Evolutionary conservation across 2,797 vertebrate species (phyloP), one percentile per base, ranked within the genome.

Genomic region (Ptychadena robeensis): DNA sequence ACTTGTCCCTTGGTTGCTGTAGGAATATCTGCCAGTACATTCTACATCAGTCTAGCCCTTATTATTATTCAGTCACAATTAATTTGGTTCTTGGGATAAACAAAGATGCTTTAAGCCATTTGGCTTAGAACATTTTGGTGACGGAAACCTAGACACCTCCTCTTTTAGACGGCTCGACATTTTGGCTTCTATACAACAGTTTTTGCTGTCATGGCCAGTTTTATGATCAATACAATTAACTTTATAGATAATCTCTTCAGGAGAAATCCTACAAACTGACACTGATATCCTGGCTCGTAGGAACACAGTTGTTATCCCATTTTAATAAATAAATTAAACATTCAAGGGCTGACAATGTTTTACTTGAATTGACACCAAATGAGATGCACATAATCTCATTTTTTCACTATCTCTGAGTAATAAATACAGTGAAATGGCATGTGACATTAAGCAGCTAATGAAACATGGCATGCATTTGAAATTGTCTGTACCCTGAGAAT

Each of bases 381-480:
- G 37, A 81, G 37, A 76, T 70, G 73, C 25, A 44, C 28, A 76
- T 48, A 76, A 75, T 75, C 7, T 18, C 34, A 75, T 69, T 75
- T 75, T 57, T 75, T 67, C 27, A 69, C 35, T 37, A 31, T 68
- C 53, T 69, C 9, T 35, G 59, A 44, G 30, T 75, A 82, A 76
- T 73, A 61, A 81, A 73, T 53, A 73, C 37, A 65, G 15, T 48
- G 9, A 66, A 73, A 65, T 76, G 65, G 14, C 64, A 82, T 75
- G 32, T 69, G 38, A 77, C 67, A 64, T 77, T 82, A 71, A 53
- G 66, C 68, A 79, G 38, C 61, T 67, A 83, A 79, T 83, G 68
- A 79, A 14, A 73, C 75, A 83, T 78, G 72, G 18, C 74, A 59
- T 28, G 7, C 37, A 9, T 73, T 61, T 61, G 27, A 67, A 44